phyloP scores from a whole-genome alignment of 2,113 vertebrate genomes.

The Oxyruncus cristatus region DNA sequence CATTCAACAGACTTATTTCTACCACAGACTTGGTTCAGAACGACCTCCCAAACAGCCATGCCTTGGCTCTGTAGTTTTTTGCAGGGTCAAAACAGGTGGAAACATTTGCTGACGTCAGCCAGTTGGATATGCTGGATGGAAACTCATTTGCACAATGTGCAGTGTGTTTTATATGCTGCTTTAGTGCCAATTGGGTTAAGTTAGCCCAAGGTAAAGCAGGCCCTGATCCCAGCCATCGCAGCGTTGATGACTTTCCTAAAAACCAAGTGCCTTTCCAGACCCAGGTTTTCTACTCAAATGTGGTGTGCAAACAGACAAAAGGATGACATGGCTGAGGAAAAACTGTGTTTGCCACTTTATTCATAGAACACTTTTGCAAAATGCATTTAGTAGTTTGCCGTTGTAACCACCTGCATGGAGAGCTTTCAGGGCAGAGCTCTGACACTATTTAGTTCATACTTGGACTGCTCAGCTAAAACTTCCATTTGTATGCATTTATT shows the following conservation, averaged over 20 bases:
- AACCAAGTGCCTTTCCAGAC: neutral
- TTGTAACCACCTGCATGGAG: conserved; percentile 44
- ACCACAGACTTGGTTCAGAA: neutral
- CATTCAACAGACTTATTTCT: neutral
- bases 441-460: conserved; percentile 70
- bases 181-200: neutral
- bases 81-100: neutral
- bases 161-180: neutral
- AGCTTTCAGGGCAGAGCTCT: conserved; percentile 46
- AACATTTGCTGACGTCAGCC: neutral
- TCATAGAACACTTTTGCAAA: conserved; percentile 63
- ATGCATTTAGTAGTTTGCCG: conserved; percentile 67
- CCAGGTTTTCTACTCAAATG: neutral
- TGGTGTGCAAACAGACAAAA: neutral
- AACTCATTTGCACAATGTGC: neutral
- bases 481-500: conserved; percentile 81
- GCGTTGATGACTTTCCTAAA: neutral
- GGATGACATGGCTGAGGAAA: neutral
- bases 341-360: conserved; percentile 39
- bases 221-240: neutral
- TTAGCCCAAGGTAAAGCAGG: neutral
- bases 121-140: neutral
- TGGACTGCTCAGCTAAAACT: conserved; percentile 71
- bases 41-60: neutral
- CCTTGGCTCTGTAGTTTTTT: neutral